Base-by-base conservation (phyloP, 2,797 vertebrate species). In the Mormyrops boulengeri region DNA sequence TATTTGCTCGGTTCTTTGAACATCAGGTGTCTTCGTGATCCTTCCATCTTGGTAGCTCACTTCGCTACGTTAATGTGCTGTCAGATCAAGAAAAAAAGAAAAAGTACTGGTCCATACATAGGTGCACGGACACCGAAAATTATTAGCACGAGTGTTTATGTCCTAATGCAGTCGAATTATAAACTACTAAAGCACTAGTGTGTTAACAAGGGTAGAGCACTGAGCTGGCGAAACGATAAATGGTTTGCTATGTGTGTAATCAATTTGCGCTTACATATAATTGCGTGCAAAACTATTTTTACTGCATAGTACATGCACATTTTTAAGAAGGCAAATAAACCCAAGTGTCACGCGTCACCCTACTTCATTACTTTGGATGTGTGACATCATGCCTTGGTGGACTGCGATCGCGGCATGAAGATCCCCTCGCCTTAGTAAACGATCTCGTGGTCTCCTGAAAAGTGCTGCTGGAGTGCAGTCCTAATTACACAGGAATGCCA, bases 401-500 rank as follows among this genome's bases (percentile, higher is more conserved):
- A 89, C 91, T 88, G 93, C 90, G 87, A 0, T n/a, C 85, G 22
- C 85, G 92, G 55, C 12, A 93, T 95, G 90, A 94, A 93, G 90
- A 88, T 90, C 93, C 93, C 93, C 92, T 47, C 88, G 93, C 93
- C 91, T 92, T 89, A 90, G 92, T 92, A 89, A 92, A 90, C 91
- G 90, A 87, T 94, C 95, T 94, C 92, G 95, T 93, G 95, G 93
- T 93, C 92, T 82, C 66, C 92, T 90, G 92, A 94, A 95, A 95
- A 91, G 95, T 91, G 85, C 93, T 91, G 92, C 82, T 91, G 93
- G 93, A 96, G 93, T 92, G 92, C 95, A 95, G 94, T 94, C 94
- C 95, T 95, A 96, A 96, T 96, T 95, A 94, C 92, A 17, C 87
- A 93, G 93, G 95, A 95, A 95, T 93, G 94, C 93, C 91, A 88